Percentiles rank a stretch among this genome's conserved stretches.
phyloP scores from a whole-genome alignment of 2,797 vertebrate species.

The Parauchenoglanis punctatus region DNA sequence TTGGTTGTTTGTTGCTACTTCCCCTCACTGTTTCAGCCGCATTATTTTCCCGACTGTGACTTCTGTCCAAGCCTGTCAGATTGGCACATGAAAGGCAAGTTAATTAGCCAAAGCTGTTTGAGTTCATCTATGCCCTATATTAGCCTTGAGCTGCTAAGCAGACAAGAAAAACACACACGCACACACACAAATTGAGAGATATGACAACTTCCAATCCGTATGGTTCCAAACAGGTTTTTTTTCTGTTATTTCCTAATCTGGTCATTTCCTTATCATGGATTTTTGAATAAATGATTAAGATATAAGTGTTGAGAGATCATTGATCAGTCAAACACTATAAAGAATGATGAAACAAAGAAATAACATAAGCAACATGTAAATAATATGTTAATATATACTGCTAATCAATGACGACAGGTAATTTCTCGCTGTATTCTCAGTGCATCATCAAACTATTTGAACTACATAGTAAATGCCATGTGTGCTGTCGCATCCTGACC shows the following conservation, averaged over 20 bases:
- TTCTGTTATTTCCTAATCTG: background rate
- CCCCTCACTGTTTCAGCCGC: constrained; percentile 54
- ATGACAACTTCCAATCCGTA: background rate
- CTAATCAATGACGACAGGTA: background rate
- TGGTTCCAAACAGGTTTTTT: background rate
- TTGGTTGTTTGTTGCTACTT: constrained; percentile 60
- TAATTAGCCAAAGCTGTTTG: constrained; percentile 61
- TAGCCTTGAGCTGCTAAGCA: constrained; percentile 10
- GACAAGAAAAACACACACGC: background rate
- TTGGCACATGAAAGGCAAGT: constrained; percentile 56
- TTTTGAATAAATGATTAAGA: background rate
- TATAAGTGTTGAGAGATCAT: background rate
- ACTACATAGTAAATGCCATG: background rate
- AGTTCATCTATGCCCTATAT: constrained; percentile 14
- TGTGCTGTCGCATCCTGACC: background rate
- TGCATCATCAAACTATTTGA: background rate
- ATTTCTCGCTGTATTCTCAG: background rate
- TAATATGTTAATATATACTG: background rate
- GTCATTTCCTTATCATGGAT: background rate
- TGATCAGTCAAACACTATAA: background rate
- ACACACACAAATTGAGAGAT: background rate
- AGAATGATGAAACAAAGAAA: background rate
- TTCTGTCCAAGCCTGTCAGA: constrained; percentile 62
- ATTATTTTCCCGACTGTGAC: constrained; percentile 57
- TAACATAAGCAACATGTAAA: background rate